Evolutionary conservation across 2,888 invertebrate species (phyloP).

Genomic region (Arge pagana): DNA sequence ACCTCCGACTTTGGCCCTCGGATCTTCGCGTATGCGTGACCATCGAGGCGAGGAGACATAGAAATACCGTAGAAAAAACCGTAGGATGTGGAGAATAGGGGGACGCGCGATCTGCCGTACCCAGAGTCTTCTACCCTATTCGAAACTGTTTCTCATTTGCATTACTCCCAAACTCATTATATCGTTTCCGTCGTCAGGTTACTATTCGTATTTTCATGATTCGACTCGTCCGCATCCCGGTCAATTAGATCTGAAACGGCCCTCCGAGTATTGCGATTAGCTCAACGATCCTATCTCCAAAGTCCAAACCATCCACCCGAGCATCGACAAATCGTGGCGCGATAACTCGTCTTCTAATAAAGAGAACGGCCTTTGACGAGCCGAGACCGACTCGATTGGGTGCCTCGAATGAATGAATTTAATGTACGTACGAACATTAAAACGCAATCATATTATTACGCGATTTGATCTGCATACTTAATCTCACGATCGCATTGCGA

Average conservation of each 20-base stretch:
- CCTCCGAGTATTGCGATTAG: background rate
- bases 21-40: constrained; percentile 43
- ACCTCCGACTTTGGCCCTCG: constrained; percentile 38
- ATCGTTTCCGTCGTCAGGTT: constrained; percentile 30
- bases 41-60: constrained; percentile 9
- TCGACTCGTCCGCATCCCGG: constrained; percentile 1
- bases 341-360: too few species aligned
- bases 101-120: constrained; percentile 1
- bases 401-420: too few species aligned
- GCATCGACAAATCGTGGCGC: constrained; percentile 14
- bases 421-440: too few species aligned
- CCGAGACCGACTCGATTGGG: too few species aligned
- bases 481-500: too few species aligned
- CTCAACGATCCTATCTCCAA: constrained; percentile 12
- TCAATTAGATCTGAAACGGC: constrained; percentile 11
- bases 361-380: constrained; percentile 1
- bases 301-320: constrained; percentile 6
- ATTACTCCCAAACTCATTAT: constrained; percentile 43
- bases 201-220: constrained; percentile 19
- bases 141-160: constrained; percentile 37
- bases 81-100: background rate
- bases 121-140: background rate
- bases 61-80: background rate
- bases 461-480: too few species aligned
- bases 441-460: too few species aligned